Evolutionary conservation across 2,888 invertebrate genomes (phyloP).

Genomic region (Lacanobia oleracea): DNA sequence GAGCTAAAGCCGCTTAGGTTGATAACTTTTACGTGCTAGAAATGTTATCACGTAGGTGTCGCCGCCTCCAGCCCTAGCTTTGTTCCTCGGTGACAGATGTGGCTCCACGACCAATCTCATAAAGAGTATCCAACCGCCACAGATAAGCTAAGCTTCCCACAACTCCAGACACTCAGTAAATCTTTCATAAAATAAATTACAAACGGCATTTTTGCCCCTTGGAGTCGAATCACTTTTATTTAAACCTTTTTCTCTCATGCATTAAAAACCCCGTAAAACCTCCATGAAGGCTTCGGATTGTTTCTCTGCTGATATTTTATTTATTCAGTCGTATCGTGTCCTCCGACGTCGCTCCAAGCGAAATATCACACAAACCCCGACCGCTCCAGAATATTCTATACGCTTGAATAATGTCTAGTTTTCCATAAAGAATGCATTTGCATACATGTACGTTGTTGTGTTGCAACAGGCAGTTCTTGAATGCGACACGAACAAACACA

Average conservation of each 20-base stretch:
- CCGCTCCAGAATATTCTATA: conserved; percentile 81
- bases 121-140: conserved; percentile 65
- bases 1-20: conserved; percentile 63
- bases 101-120: conserved; percentile 70
- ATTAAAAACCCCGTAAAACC: conserved; percentile 59
- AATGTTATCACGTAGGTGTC: conserved; percentile 76
- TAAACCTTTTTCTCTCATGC: conserved; percentile 51
- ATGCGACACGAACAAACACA: conserved; percentile 77
- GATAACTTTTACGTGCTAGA: conserved; percentile 79
- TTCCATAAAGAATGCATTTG: conserved; percentile 84
- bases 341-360: conserved; percentile 71
- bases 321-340: conserved; percentile 78
- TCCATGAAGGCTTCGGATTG: conserved; percentile 69
- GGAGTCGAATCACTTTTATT: conserved; percentile 60
- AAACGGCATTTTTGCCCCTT: conserved; percentile 54
- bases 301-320: conserved; percentile 78
- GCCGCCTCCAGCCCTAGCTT: conserved; percentile 71
- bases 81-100: conserved; percentile 79
- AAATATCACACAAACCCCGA: conserved; percentile 78
- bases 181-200: conserved; percentile 65
- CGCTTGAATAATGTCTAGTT: conserved; percentile 82
- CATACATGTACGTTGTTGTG: conserved; percentile 72
- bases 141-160: conserved; percentile 56
- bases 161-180: conserved; percentile 55
- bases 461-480: conserved; percentile 76